phyloP scores from a whole-genome alignment of 30 jellyfish, hydroid and myxozoan genomes.

The Turritopsis rubra region DNA sequence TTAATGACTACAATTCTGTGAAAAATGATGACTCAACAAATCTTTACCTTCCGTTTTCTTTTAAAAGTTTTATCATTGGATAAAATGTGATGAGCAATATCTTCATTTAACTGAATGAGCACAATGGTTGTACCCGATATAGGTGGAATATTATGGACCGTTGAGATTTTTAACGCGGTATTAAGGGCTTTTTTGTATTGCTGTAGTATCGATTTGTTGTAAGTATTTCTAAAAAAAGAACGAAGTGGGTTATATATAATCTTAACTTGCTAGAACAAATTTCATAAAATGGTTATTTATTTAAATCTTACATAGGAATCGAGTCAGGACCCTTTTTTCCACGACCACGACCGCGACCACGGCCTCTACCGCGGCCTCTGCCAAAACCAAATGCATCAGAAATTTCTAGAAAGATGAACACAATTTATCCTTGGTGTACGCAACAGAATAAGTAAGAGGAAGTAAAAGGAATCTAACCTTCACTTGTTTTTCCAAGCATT shows the following conservation, averaged over 20 bases:
- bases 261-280: background rate
- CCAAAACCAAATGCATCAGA: conserved; percentile 3
- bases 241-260: background rate
- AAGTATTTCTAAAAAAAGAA: conserved; percentile 22
- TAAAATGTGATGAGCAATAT: background rate
- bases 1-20: no score
- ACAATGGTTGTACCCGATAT: conserved; percentile 72
- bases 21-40: no score
- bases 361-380: conserved; percentile 23
- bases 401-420: background rate
- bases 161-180: conserved; percentile 71
- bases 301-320: conserved; percentile 9
- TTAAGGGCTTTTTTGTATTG: conserved; percentile 70
- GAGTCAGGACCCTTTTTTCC: conserved; percentile 8
- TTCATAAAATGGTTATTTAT: background rate
- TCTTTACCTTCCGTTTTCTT: background rate
- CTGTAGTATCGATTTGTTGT: conserved; percentile 43
- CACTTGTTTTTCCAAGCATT: background rate
- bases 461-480: background rate
- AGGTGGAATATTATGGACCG: conserved; percentile 70
- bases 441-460: background rate
- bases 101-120: conserved; percentile 33
- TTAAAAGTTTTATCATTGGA: background rate
- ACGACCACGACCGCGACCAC: conserved; percentile 41
- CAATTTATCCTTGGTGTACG: background rate